These are phyloP conservation scores for Elgonia sp. DNA, from an alignment of 2,888 invertebrate genomes.

Conservation along the genomic window DNA sequence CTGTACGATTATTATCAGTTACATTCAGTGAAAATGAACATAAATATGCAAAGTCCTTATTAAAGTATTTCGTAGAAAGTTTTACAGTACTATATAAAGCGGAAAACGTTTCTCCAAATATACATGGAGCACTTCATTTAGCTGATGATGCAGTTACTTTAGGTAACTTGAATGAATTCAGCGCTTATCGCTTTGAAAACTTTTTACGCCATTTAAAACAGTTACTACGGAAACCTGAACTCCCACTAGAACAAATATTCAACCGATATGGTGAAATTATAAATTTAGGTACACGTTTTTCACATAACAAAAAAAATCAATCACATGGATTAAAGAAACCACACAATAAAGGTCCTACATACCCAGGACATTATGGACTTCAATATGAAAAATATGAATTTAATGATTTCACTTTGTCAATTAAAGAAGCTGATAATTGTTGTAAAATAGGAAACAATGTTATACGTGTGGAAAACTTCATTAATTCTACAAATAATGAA, in stretches of 20 bases:
- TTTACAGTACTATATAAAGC: neutral
- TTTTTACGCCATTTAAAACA: conserved; percentile 34
- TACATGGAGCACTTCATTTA: conserved; percentile 31
- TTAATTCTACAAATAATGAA: neutral
- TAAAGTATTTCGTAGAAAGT: conserved; percentile 33
- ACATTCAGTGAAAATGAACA: neutral
- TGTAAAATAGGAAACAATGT: conserved; percentile 1
- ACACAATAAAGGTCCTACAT: neutral
- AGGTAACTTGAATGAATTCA: conserved; percentile 5
- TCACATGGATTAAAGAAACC: neutral
- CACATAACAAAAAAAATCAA: neutral
- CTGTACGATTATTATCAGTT: conserved; percentile 21
- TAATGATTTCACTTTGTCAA: neutral
- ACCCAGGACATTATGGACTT: too few relatives aligned
- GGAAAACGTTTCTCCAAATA: conserved; percentile 24
- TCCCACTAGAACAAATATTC: conserved; percentile 13
- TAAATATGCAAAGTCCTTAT: conserved; percentile 4
- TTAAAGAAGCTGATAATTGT: conserved; percentile 8
- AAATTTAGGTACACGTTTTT: neutral
- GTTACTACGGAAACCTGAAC: conserved; percentile 29
- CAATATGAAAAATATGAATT: conserved; percentile 28
- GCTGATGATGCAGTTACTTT: conserved; percentile 9
- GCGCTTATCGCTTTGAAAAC: conserved; percentile 26
- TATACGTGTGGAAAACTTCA: conserved; percentile 14
- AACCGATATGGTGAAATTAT: conserved; percentile 8